Base-by-base conservation (phyloP, 2,113 vertebrate genomes). In the Cyanocitta stelleri region DNA sequence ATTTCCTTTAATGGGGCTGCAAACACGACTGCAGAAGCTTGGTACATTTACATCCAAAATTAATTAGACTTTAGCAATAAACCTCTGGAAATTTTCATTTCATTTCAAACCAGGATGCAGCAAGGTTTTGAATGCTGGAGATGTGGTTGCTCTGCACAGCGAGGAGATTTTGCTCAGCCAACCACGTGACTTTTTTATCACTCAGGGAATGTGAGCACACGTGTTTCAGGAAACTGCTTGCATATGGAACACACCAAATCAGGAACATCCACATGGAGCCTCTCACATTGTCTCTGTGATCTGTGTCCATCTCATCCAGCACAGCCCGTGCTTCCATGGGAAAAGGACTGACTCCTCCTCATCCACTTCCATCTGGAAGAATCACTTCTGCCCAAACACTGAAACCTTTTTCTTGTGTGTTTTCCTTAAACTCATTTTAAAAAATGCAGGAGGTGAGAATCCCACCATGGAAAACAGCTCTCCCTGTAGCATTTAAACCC, bases 301-400 rank as follows among this genome's bases (percentile, higher is more conserved):
- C 32, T 11, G 52, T 22, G 77, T 19, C 30, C 48, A 15, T 3
- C n/a, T 54, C 9, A 41, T 29, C 41, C 9, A 3, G 59, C 7
- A 3, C 68, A 66, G 66, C 48, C 22, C 32, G 13, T 0, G 1
- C 51, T 77, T 54, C 51, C 52, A 17, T 0, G 1, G 74, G 35
- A 83, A 27, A 85, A 29, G 39, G 55, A 23, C 1, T 5, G 29
- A 37, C 58, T 76, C 41, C 39, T 87, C 73, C 49, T 87, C 66
- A 16, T 13, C 62, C 48, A 13, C 21, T 52, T 75, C 85, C 52
- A 54, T 54, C 35, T 26, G 59, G 22, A 71, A 68, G 48, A 62
- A 67, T 14, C 1, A 0, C 39, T 73, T 41, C 59, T 83, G 62
- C 75, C 54, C 51, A 14, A 83, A 56, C 6, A 3, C 67, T 37